A percentile compares a stretch with the other conserved stretches of the same genome.
These are phyloP conservation scores for Calonectris borealis DNA, from an alignment of 2,113 vertebrate species.

Conservation along the genomic window DNA sequence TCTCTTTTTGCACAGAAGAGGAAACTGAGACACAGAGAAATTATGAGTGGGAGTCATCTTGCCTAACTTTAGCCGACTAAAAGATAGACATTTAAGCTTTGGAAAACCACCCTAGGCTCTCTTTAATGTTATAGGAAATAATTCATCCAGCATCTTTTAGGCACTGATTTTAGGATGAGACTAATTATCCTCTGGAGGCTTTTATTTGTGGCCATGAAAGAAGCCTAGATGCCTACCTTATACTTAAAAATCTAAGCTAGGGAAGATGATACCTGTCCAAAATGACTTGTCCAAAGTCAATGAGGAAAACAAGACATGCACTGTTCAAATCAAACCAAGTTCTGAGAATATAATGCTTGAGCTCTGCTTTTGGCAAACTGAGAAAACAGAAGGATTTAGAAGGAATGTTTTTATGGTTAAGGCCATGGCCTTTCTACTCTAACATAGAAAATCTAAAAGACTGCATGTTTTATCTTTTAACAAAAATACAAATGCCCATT, in stretches of 20 bases:
- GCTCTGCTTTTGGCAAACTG: not conserved
- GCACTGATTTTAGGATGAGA: not conserved
- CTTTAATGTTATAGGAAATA: not conserved
- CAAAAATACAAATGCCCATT: not conserved
- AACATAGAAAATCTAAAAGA: not conserved
- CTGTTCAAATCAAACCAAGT: not conserved
- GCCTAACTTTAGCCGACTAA: not conserved
- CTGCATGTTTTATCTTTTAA: not conserved
- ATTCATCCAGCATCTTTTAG: not conserved
- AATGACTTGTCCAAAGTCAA: not conserved
- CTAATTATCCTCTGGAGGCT: not conserved
- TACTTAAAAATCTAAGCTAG: not conserved
- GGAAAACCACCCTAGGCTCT: not conserved
- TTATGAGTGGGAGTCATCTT: not conserved
- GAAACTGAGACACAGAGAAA: not conserved
- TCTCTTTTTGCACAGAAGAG: not conserved
- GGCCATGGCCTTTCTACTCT: not conserved
- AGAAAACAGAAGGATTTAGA: not conserved
- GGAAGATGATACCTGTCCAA: not conserved
- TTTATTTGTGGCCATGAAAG: not conserved
- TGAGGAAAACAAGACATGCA: not conserved
- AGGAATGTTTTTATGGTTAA: not conserved
- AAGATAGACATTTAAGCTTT: not conserved
- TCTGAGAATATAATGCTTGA: not conserved
- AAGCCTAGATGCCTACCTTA: not conserved